A percentile compares a stretch with the other conserved stretches of the same genome.
Evolutionary conservation across 2,797 vertebrate genomes (phyloP).

Genomic region (Hoplostethus atlanticus): DNA sequence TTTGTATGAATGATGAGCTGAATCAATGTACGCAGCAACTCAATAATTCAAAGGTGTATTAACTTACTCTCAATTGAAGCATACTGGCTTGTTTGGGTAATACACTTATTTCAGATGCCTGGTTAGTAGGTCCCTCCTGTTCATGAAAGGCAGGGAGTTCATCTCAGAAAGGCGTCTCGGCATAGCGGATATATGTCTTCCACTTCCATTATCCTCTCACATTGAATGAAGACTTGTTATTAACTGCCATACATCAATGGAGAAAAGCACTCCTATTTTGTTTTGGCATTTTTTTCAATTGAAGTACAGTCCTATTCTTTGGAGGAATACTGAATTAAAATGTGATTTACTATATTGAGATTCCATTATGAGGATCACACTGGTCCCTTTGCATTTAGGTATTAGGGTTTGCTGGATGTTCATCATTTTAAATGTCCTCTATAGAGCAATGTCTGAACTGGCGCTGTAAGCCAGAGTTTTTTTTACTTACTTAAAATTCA

Average conservation of each 20-base stretch:
- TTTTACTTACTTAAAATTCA: conserved; percentile 39
- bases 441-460: conserved; percentile 10
- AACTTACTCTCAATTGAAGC: conserved; percentile 9
- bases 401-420: conserved; percentile 15
- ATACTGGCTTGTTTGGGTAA: conserved; percentile 9
- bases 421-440: conserved; percentile 26
- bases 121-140: conserved; percentile 38
- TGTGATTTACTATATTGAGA: conserved; percentile 36
- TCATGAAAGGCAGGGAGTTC: conserved; percentile 45
- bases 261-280: conserved; percentile 22
- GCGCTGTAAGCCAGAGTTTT: conserved; percentile 5
- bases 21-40: conserved; percentile 3
- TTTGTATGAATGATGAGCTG: background rate
- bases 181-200: conserved; percentile 22
- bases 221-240: conserved; percentile 27
- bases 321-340: conserved; percentile 22
- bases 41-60: background rate
- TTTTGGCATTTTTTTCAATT: conserved; percentile 35
- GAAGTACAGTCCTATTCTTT: background rate
- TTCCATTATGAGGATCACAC: conserved; percentile 8
- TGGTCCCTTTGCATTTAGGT: conserved; percentile 9
- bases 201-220: conserved; percentile 29
- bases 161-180: conserved; percentile 24
- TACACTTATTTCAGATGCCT: conserved; percentile 42
- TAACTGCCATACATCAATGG: conserved; percentile 24